Evolutionary conservation across 64 coral and sea anemone species (phyloP), one percentile per base, ranked within the genome.

Genomic region (Porites australiensis): DNA sequence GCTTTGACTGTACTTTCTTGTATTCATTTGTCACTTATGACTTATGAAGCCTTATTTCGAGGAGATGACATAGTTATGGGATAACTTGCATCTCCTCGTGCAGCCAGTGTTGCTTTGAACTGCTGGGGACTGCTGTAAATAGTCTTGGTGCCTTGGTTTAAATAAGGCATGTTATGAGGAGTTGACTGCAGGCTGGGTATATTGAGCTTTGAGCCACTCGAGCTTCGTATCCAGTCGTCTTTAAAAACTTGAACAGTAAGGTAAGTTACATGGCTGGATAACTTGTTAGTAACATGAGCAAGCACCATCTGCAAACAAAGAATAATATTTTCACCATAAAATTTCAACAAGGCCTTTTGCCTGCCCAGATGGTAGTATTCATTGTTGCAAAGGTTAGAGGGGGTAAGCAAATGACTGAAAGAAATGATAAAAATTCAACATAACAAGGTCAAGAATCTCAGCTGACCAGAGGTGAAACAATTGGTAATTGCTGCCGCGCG

Each of bases 191-290:
- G 60, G 44, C 60, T 83, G 14, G 79, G 22, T 20, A 83, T 83
- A 19, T 83, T 83, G 43, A 96, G 73, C 72, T 96, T 98, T 72
- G 90, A 75, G 5, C 90, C 90, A 87, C 93, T 93, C 6, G 86
- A 87, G 18, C 94, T 88, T 63, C 96, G 79, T 75, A 95, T 93
- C 96, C 96, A 98, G 72, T 98, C 96, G 80, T 98, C 96, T 88
- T 98, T 98, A 72, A 98, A 98, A 4, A 98, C 96, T 88, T 98
- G 96, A 2, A 98, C 79, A 4, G 96, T 96, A 19, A 98, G 62
- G 70, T 98, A 79, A 8, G 94, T 81, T 3, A 98, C 91, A 64
- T 95, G 94, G 6, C 57, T 21, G 16, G 94, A 86, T 50, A 98
- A 86, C 77, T 96, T 98, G 90, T 98, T 98, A 0, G 94, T 98